Conservation (phyloP, 2,888 invertebrate genomes). For the Acrobasis repandana region DNA sequence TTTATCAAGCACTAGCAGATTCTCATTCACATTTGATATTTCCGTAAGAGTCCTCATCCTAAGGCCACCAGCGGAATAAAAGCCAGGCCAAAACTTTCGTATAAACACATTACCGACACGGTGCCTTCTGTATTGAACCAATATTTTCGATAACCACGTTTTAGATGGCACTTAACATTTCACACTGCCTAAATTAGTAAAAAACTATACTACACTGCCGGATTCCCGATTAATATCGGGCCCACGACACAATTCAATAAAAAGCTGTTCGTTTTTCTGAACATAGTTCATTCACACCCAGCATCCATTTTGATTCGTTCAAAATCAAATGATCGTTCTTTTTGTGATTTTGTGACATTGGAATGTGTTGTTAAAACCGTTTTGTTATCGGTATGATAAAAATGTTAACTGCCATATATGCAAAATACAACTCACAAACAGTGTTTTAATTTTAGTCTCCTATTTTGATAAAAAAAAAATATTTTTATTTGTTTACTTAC, state of each 20-base stretch:
- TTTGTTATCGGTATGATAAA: slow-evolving; percentile 36
- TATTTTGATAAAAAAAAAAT: too few relatives aligned
- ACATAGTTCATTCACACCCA: slow-evolving; percentile 83
- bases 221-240: slow-evolving; percentile 74
- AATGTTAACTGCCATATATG: not conserved
- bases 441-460: too few relatives aligned
- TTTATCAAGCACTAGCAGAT: slow-evolving; percentile 64
- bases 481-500: too few relatives aligned
- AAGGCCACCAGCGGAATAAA: slow-evolving; percentile 77
- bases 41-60: slow-evolving; percentile 79
- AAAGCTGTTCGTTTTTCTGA: slow-evolving; percentile 81
- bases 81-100: slow-evolving; percentile 70
- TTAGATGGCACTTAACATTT: slow-evolving; percentile 56
- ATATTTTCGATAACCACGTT: slow-evolving; percentile 53
- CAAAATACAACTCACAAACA: too few relatives aligned
- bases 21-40: slow-evolving; percentile 65
- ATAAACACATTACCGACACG: slow-evolving; percentile 80
- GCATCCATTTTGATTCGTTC: slow-evolving; percentile 84
- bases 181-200: slow-evolving; percentile 61
- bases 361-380: slow-evolving; percentile 54
- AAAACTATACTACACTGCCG: slow-evolving; percentile 69
- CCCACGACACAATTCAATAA: slow-evolving; percentile 81
- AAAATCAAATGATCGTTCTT: slow-evolving; percentile 80
- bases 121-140: slow-evolving; percentile 68
- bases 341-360: slow-evolving; percentile 52